phyloP scores from a whole-genome alignment of 2,888 invertebrate genomes.

The Acanthacorydalis orientalis region DNA sequence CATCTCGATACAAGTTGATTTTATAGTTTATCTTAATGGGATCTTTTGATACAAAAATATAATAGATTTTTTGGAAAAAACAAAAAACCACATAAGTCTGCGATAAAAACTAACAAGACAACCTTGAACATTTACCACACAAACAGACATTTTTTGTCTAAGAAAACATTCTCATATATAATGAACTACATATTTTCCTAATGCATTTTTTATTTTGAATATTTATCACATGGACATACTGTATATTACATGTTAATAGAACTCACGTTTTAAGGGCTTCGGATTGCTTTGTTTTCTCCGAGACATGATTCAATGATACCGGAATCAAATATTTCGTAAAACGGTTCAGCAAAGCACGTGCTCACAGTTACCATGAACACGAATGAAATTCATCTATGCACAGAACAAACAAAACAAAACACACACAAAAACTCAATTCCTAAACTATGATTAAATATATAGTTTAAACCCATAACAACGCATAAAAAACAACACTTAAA shows the following conservation, averaged over 20 bases:
- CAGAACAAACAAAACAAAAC: not conserved
- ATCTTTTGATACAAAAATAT: too few species aligned
- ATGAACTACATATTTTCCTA: not conserved
- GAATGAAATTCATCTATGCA: not conserved
- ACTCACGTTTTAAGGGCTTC: conserved; percentile 89
- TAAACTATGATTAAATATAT: too few species aligned
- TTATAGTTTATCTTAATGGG: too few species aligned
- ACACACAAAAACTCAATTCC: too few species aligned
- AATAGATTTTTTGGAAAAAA: too few species aligned
- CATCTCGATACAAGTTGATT: too few species aligned
- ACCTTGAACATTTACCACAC: not conserved
- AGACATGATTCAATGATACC: conserved; percentile 45
- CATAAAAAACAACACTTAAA: not conserved
- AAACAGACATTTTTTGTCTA: not conserved
- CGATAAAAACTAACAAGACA: not conserved
- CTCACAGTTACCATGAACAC: conserved; percentile 2
- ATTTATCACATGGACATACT: not conserved
- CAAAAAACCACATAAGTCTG: too few species aligned
- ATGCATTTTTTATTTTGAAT: not conserved
- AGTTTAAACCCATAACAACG: too few species aligned
- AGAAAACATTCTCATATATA: not conserved
- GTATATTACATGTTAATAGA: conserved; percentile 6
- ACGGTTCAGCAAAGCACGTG: conserved; percentile 6
- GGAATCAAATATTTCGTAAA: conserved; percentile 4
- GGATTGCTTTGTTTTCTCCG: conserved; percentile 92